Evolutionary conservation across 2,797 vertebrate species (phyloP).

Genomic region (Enteromius anoplus): DNA sequence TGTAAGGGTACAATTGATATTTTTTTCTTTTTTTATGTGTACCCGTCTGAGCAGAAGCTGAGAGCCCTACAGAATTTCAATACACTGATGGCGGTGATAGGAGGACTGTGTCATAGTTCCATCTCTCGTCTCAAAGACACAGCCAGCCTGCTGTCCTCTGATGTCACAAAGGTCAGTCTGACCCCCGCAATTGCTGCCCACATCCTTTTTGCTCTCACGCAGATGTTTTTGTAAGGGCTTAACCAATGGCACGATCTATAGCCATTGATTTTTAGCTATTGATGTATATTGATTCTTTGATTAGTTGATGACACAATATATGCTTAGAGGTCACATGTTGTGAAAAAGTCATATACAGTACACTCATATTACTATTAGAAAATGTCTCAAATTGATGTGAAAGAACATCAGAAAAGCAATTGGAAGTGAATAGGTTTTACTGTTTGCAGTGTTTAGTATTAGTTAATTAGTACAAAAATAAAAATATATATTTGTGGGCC

Average conservation of each 20-base stretch:
- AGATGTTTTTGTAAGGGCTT: not conserved
- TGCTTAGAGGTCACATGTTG: not conserved
- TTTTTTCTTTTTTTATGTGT: not conserved
- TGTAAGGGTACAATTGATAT: not conserved
- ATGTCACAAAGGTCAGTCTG: conserved; percentile 86
- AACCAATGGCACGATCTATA: not conserved
- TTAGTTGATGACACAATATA: not conserved
- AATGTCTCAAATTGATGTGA: not conserved
- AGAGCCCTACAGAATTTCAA: conserved; percentile 89
- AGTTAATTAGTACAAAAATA: not conserved
- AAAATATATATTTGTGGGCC: not conserved
- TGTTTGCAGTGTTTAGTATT: not conserved
- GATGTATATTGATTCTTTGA: conserved; percentile 1
- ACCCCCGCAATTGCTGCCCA: conserved; percentile 13
- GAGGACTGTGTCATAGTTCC: conserved; percentile 90
- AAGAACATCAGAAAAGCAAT: not conserved
- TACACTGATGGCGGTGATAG: conserved; percentile 92
- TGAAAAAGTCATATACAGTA: not conserved
- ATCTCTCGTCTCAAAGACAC: conserved; percentile 94
- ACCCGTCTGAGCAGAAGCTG: conserved; percentile 77
- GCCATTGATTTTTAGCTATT: not conserved
- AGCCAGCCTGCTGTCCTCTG: conserved; percentile 82
- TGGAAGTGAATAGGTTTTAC: not conserved
- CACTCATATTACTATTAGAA: not conserved
- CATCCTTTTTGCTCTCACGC: not conserved